A percentile compares a stretch with the other conserved stretches of the same genome.
phyloP scores from a whole-genome alignment of 2,888 invertebrate genomes.

The Nephrotoma flavescens region DNA sequence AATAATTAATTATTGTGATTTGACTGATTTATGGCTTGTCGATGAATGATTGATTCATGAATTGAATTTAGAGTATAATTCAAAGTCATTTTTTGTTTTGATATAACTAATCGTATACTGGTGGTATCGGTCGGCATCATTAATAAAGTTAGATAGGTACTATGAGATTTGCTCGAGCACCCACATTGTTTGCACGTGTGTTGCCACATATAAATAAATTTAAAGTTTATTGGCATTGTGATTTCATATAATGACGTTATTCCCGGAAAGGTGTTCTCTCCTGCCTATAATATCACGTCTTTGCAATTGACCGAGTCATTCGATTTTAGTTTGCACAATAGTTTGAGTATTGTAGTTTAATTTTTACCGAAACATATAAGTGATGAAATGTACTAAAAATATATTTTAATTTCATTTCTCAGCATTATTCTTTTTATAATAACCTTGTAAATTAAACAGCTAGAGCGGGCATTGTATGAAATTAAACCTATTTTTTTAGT shows the following conservation, averaged over 20 bases:
- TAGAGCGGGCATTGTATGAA: not conserved
- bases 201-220: not conserved
- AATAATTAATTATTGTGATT: not conserved
- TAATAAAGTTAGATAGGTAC: not conserved
- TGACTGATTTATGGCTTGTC: not conserved
- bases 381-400: not conserved
- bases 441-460: not conserved
- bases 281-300: not conserved
- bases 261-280: not conserved
- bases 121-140: not conserved
- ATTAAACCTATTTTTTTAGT: not conserved
- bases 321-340: not conserved
- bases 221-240: not conserved
- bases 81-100: not conserved
- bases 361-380: not conserved
- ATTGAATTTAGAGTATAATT: not conserved
- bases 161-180: not conserved
- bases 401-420: not conserved
- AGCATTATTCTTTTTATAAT: not conserved
- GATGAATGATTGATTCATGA: not conserved
- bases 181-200: not conserved
- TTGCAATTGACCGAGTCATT: not conserved
- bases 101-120: not conserved
- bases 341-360: not conserved
- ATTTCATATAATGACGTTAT: not conserved